A percentile compares a stretch with the other conserved stretches of the same genome.
These are phyloP conservation scores for Ectemnius cavifrons DNA, from an alignment of 2,888 invertebrate genomes.

Conservation along the genomic window DNA sequence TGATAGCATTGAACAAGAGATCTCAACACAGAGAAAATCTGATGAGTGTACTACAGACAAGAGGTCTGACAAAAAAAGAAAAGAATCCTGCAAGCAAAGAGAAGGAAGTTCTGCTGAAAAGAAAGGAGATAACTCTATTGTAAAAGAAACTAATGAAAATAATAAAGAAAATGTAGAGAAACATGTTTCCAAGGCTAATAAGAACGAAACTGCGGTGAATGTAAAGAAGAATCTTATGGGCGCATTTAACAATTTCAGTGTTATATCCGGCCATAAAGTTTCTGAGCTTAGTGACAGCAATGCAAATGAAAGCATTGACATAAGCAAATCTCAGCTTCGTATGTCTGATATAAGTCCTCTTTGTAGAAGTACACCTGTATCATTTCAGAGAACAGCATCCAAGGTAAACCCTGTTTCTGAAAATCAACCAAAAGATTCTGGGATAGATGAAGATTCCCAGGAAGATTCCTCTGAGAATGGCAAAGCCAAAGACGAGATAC, in stretches of 20 bases:
- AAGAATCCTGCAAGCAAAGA: too few relatives aligned
- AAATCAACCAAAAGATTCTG: conserved; percentile 49
- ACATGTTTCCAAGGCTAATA: not conserved
- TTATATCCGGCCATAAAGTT: not conserved
- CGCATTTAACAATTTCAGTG: not conserved
- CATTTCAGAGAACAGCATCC: not conserved
- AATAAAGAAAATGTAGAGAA: not conserved
- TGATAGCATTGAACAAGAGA: too few relatives aligned
- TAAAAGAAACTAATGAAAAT: too few relatives aligned
- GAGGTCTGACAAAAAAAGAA: too few relatives aligned
- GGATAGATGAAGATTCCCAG: conserved; percentile 54
- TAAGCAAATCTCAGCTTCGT: not conserved
- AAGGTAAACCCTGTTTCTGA: not conserved
- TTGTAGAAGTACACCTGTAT: not conserved
- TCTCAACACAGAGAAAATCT: too few relatives aligned
- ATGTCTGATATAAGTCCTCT: not conserved
- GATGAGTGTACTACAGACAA: too few relatives aligned
- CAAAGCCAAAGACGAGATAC: conserved; percentile 6
- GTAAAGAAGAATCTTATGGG: not conserved
- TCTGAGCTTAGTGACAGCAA: not conserved
- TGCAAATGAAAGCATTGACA: not conserved
- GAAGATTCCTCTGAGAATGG: conserved; percentile 31
- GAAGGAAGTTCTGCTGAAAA: too few relatives aligned
- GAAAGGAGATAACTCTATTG: too few relatives aligned
- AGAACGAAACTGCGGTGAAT: not conserved